These are phyloP conservation scores for Abramis brama DNA, from an alignment of 2,113 vertebrate species.

Conservation along the genomic window DNA sequence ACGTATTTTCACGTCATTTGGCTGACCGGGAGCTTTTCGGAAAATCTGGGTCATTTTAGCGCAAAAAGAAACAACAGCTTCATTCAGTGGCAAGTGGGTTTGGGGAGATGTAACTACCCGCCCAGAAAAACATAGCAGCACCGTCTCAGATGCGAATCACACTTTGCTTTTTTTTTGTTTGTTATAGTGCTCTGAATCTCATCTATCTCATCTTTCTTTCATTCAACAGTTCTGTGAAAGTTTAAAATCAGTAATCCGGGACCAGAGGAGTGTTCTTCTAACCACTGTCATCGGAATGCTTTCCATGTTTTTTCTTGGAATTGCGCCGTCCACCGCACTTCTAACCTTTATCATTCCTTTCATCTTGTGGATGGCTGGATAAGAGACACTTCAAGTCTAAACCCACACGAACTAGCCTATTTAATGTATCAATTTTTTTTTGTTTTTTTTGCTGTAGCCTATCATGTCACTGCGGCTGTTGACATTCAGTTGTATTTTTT, in stretches of 20 bases:
- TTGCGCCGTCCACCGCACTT: conserved; percentile 78
- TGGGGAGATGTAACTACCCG: not conserved
- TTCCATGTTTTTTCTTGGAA: conserved; percentile 80
- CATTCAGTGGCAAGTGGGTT: conserved; percentile 53
- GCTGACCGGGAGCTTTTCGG: conserved; percentile 7
- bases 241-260: conserved; percentile 90
- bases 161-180: not conserved
- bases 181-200: not conserved
- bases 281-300: conserved; percentile 81
- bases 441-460: not conserved
- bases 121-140: conserved; percentile 10
- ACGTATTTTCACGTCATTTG: not conserved
- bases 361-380: conserved; percentile 93
- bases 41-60: conserved; percentile 62
- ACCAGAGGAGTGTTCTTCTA: conserved; percentile 83
- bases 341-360: conserved; percentile 87
- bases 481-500: not conserved
- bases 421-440: not conserved
- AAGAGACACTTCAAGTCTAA: conserved; percentile 38
- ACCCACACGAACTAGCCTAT: not conserved
- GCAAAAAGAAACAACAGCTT: conserved; percentile 63
- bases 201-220: not conserved
- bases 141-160: not conserved
- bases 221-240: conserved; percentile 85
- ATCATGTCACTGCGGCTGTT: not conserved